Percentiles rank a stretch among this genome's conserved stretches.
Evolutionary conservation across 2,113 vertebrate species (phyloP).

Genomic region (Python bivittatus): DNA sequence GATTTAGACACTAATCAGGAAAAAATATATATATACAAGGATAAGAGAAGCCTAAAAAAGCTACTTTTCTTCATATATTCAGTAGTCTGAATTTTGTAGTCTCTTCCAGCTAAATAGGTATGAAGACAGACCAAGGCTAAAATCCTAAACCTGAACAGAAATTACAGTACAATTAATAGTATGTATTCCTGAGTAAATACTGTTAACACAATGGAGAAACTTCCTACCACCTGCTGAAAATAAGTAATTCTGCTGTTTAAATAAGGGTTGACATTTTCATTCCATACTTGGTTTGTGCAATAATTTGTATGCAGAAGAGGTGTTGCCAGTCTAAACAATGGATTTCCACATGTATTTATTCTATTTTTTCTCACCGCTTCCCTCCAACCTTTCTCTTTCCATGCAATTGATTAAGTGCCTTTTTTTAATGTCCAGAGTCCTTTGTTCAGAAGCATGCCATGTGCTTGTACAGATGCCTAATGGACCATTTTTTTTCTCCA

Average conservation of each 20-base stretch:
- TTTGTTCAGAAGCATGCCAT: background rate
- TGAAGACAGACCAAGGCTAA: background rate
- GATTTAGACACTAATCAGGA: constrained; percentile 53
- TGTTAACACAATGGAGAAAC: background rate
- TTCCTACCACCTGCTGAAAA: background rate
- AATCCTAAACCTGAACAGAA: background rate
- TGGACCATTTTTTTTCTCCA: background rate
- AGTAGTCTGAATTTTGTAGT: background rate
- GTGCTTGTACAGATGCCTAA: background rate
- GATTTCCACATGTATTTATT: background rate
- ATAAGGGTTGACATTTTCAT: background rate
- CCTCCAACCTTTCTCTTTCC: background rate
- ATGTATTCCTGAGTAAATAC: background rate
- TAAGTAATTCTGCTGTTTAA: background rate
- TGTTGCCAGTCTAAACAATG: background rate
- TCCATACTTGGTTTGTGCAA: background rate
- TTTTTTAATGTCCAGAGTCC: background rate
- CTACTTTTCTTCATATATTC: background rate
- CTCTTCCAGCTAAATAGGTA: background rate
- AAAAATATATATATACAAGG: background rate
- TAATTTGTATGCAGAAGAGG: background rate
- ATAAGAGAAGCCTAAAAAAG: background rate
- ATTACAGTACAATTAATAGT: background rate
- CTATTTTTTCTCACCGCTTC: background rate
- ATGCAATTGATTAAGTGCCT: background rate